Percentiles rank a stretch among this genome's conserved stretches.
Conservation (phyloP, 2,113 vertebrate species). For the Pseudonaja textilis region DNA sequence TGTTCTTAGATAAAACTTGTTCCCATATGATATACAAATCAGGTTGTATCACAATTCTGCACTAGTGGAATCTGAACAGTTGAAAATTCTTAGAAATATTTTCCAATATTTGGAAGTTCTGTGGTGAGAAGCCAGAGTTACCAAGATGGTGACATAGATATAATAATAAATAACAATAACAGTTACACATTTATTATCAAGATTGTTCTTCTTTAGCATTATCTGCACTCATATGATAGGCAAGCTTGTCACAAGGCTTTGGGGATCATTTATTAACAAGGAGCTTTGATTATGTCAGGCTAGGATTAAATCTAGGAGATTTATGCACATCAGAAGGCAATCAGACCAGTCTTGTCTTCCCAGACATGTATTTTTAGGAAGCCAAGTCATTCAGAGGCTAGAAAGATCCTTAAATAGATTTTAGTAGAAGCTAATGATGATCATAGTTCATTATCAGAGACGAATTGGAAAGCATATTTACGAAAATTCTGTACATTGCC, state of each 20-base stretch:
- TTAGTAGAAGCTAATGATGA: neutral
- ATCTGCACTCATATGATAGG: neutral
- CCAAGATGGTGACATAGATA: neutral
- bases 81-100: neutral
- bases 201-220: neutral
- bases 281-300: neutral
- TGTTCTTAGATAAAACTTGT: neutral
- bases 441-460: neutral
- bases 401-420: neutral
- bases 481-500: neutral
- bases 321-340: neutral
- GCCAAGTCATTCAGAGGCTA: neutral
- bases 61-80: neutral
- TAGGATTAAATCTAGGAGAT: neutral
- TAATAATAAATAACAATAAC: neutral
- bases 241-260: neutral
- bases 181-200: neutral
- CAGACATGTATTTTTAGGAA: neutral
- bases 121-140: neutral
- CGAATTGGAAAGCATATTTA: neutral
- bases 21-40: neutral
- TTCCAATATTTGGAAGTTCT: neutral
- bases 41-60: neutral
- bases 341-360: neutral
- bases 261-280: neutral